Conservation (phyloP, 1,140 invertebrate genomes). For the Brachionus sp. region DNA sequence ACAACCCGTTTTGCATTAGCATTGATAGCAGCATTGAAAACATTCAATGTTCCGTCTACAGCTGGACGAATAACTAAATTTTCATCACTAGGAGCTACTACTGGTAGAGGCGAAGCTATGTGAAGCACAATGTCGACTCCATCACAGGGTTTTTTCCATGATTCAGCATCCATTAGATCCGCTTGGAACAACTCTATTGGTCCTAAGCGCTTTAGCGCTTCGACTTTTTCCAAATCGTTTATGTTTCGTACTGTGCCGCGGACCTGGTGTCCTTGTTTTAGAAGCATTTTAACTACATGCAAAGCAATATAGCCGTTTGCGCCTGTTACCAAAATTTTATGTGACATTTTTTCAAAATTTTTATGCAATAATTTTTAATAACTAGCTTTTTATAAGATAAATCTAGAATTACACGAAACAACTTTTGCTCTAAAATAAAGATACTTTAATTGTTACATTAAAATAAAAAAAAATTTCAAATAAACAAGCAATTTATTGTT, state of each 20-base stretch:
- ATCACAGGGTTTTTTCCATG: conserved; percentile 19
- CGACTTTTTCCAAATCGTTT: not conserved
- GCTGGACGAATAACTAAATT: conserved; percentile 62
- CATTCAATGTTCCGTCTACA: conserved; percentile 63
- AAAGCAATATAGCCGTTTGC: conserved; percentile 31
- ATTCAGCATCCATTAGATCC: conserved; percentile 6
- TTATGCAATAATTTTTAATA: too few species aligned
- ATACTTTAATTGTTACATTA: too few species aligned
- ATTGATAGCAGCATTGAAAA: conserved; percentile 62
- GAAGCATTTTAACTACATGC: not conserved
- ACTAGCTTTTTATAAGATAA: too few species aligned
- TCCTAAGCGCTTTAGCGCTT: conserved; percentile 1
- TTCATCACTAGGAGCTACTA: conserved; percentile 53
- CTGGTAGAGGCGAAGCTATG: conserved; percentile 64
- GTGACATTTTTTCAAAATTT: not conserved
- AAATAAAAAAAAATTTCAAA: too few species aligned
- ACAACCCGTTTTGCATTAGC: conserved; percentile 63
- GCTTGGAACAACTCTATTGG: conserved; percentile 1
- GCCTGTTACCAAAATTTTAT: conserved; percentile 42
- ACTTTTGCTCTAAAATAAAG: too few species aligned
- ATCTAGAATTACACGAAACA: too few species aligned
- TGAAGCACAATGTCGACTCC: conserved; percentile 60
- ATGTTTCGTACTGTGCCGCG: conserved; percentile 23
- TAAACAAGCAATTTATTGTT: too few species aligned
- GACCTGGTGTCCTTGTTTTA: conserved; percentile 20